These are phyloP conservation scores for Tricholauxania praeusta DNA, from an alignment of 2,888 invertebrate species.

Conservation along the genomic window DNA sequence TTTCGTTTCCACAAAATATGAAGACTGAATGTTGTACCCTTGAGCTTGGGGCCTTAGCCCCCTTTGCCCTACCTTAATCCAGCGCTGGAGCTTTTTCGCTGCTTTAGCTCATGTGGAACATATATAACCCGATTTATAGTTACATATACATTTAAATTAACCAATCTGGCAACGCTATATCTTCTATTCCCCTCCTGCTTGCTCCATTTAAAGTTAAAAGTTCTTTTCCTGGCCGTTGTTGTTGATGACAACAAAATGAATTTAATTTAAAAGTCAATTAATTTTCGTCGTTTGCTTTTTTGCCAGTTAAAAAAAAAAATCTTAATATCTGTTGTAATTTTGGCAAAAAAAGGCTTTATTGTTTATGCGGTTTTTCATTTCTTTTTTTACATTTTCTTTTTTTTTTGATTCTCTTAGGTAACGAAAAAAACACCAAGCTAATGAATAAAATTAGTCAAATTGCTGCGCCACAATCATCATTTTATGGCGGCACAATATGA, in stretches of 20 bases:
- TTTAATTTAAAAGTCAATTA: slow-evolving; percentile 62
- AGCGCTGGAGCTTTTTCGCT: no score
- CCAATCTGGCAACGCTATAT: neutral
- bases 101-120: no score
- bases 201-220: neutral
- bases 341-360: neutral
- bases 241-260: slow-evolving; percentile 48
- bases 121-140: no score
- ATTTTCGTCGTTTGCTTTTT: slow-evolving; percentile 50
- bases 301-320: slow-evolving; percentile 2
- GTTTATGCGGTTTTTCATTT: slow-evolving; percentile 10
- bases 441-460: slow-evolving; percentile 36
- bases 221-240: neutral
- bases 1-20: no score
- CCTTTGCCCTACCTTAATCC: no score
- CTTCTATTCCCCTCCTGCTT: neutral
- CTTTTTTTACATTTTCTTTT: slow-evolving; percentile 8
- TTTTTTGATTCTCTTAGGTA: neutral
- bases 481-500: neutral
- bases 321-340: slow-evolving; percentile 2
- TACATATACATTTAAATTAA: no score
- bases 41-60: no score
- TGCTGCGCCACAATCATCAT: slow-evolving; percentile 26
- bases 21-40: no score
- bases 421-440: slow-evolving; percentile 23